Base-by-base conservation (phyloP, 2,113 vertebrate species). In the Anguilla rostrata region DNA sequence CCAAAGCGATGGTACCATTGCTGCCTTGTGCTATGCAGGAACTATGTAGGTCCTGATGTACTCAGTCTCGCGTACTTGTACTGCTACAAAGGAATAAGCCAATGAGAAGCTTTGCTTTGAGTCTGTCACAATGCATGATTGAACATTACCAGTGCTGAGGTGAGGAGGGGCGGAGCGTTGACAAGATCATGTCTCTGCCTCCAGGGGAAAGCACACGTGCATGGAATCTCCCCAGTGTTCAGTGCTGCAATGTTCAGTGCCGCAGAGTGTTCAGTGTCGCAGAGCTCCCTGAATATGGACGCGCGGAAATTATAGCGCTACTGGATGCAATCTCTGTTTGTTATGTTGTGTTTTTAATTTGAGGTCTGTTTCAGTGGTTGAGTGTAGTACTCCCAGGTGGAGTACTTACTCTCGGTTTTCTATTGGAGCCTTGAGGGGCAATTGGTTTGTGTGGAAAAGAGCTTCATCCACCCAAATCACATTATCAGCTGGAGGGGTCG, bases 391-490 rank as follows among this genome's bases (percentile, higher is more conserved):
- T 66, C 66, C 71, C 41, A 14, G 66, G 11, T 79, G 20, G 29
- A 85, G 78, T 79, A 39, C 79, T 78, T 85, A n/a, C 18, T 22
- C 79, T 81, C 40, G 34, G 40, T 86, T 86, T 49, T 66, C 39
- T 63, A 78, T 78, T 75, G 29, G 43, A 83, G 86, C 8, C 34
- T 15, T 75, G 60, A 39, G 60, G 81, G 81, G 26, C 39, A 71
- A n/a, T 56, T 86, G 81, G 60, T 83, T 71, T 86, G 43, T 86
- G 43, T 83, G 20, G 16, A 11, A 49, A 71, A 75, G 63, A 75
- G 49, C 49, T 85, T 20, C 57, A 83, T 86, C 81, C 43, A 83
- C 83, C 39, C 81, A 63, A 82, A 81, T 78, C 86, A 40, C 60
- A 86, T 56, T 86, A 83, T 75, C 29, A 39, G 22, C 29, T 41